These are phyloP conservation scores for Brotula barbata DNA, from an alignment of 2,797 vertebrate species.

Conservation along the genomic window DNA sequence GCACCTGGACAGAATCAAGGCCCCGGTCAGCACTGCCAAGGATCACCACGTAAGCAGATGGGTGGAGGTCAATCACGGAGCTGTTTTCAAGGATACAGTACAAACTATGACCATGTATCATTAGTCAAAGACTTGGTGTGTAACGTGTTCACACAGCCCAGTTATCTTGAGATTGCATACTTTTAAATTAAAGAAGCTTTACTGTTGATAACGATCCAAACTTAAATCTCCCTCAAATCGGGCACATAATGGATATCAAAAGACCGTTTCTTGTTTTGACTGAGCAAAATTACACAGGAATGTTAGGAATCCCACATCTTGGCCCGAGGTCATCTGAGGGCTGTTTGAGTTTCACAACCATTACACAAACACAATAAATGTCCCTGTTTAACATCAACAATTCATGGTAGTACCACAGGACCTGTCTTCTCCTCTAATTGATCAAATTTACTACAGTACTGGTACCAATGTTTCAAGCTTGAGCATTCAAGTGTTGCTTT, in stretches of 20 bases:
- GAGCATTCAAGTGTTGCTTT: not conserved
- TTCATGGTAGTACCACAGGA: not conserved
- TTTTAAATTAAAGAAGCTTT: too few species aligned
- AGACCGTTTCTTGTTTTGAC: too few species aligned
- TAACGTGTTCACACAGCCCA: too few species aligned
- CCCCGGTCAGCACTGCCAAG: conserved; percentile 69
- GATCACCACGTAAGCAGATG: conserved; percentile 67
- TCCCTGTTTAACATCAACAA: not conserved
- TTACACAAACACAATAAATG: not conserved
- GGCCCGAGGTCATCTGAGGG: not conserved
- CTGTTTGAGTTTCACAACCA: not conserved
- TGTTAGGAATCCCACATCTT: too few species aligned
- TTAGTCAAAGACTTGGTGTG: too few species aligned
- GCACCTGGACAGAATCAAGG: conserved; percentile 76
- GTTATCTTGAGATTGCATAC: too few species aligned
- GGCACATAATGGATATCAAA: too few species aligned
- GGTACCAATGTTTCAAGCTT: not conserved
- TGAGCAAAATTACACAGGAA: too few species aligned
- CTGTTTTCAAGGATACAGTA: not conserved
- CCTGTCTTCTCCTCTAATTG: not conserved
- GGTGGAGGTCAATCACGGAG: too few species aligned
- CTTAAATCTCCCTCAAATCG: too few species aligned
- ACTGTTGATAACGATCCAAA: too few species aligned
- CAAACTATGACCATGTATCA: too few species aligned
- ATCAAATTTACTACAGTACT: not conserved